Conservation (phyloP, 2,113 vertebrate genomes). For the Brachypteracias leptosomus region DNA sequence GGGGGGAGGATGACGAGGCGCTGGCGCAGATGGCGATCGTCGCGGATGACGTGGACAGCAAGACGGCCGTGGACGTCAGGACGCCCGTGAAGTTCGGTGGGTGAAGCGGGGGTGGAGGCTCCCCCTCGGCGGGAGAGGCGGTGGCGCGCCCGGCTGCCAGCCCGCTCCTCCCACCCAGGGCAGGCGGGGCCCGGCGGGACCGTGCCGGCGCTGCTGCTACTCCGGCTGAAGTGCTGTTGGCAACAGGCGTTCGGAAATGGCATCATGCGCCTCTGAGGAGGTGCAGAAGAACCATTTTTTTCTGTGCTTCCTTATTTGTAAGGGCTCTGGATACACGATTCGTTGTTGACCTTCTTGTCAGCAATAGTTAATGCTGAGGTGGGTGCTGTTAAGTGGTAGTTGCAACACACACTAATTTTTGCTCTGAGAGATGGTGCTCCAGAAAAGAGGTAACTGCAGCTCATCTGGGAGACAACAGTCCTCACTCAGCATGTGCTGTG, state of each 20-base stretch:
- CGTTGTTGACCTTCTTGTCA: not conserved
- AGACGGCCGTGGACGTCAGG: constrained; percentile 77
- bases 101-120: not conserved
- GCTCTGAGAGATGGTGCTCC: not conserved
- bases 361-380: not conserved
- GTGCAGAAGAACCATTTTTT: accelerated
- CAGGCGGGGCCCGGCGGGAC: no score
- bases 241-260: accelerated
- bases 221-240: no score
- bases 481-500: accelerated
- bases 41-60: constrained; percentile 62
- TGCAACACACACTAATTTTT: accelerated
- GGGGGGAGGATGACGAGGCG: constrained; percentile 78
- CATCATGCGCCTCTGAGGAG: not conserved
- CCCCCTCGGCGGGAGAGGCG: not conserved
- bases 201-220: no score
- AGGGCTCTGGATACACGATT: accelerated
- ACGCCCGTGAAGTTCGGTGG: constrained; percentile 86
- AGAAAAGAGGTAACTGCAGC: accelerated
- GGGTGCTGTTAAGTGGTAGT: accelerated
- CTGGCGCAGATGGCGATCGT: constrained; percentile 76
- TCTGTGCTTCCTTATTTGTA: accelerated
- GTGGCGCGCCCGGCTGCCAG: not conserved
- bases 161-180: no score
- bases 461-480: no score